Percentiles rank a stretch among this genome's conserved stretches.
These are phyloP conservation scores for Tinamus major DNA, from an alignment of 2,797 vertebrate genomes.

Conservation along the genomic window DNA sequence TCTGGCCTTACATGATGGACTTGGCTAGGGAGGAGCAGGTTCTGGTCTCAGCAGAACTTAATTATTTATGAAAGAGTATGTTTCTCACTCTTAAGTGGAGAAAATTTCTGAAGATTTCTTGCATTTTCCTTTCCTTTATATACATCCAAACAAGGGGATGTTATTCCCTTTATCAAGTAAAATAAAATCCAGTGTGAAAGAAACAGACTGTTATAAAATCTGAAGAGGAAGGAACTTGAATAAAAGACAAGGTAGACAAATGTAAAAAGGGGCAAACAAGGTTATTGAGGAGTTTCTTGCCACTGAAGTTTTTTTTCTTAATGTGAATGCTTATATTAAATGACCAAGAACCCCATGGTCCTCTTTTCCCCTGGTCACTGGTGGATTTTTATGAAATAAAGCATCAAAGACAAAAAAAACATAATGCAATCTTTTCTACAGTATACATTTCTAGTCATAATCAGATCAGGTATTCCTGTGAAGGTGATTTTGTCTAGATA, in stretches of 20 bases:
- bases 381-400: background rate
- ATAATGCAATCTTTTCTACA: background rate
- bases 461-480: background rate
- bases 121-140: background rate
- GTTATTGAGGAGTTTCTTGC: background rate
- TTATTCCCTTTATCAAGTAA: background rate
- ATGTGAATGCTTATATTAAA: background rate
- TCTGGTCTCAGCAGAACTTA: background rate
- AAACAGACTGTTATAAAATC: background rate
- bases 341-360: background rate
- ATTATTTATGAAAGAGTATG: background rate
- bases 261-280: background rate
- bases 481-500: background rate
- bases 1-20: background rate
- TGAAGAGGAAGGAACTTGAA: background rate
- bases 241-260: background rate
- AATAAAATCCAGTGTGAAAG: background rate
- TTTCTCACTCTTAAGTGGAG: background rate
- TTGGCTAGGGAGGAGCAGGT: background rate
- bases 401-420: background rate
- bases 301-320: background rate
- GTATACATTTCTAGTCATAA: background rate
- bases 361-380: rapidly evolving
- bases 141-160: background rate
- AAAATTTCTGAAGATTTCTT: background rate